These are phyloP conservation scores for Ciconia stormi DNA, from an alignment of 2,113 vertebrate genomes.

Conservation along the genomic window DNA sequence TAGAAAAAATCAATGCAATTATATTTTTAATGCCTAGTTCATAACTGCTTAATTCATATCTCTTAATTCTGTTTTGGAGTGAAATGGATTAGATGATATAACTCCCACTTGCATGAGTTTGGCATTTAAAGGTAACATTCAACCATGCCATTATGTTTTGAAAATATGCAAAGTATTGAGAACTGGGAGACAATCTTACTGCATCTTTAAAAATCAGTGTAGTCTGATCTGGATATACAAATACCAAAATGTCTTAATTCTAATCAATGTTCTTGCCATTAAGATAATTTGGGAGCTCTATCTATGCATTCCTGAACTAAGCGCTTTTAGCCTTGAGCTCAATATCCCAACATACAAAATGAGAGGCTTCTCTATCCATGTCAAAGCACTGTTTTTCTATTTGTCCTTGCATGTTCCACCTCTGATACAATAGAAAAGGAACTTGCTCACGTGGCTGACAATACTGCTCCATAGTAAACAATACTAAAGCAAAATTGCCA, in stretches of 20 bases:
- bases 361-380: background rate
- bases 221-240: background rate
- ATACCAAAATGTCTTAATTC: background rate
- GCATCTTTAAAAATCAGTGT: background rate
- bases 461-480: background rate
- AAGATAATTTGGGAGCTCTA: background rate
- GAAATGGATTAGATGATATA: background rate
- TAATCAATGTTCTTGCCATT: background rate
- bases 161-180: background rate
- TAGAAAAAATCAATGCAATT: constrained; percentile 11
- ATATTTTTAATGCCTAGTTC: background rate
- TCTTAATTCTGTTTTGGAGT: background rate
- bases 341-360: background rate
- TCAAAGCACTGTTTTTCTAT: background rate
- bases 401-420: background rate
- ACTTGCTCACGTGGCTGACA: background rate
- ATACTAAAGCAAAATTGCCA: background rate
- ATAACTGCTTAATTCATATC: background rate
- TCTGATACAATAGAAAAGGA: background rate
- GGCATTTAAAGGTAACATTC: background rate
- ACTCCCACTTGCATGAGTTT: background rate
- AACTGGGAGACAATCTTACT: background rate
- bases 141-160: background rate
- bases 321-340: background rate
- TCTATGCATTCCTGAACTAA: background rate